Conservation (phyloP, 2,113 vertebrate genomes). For the Saiga tatarica region DNA sequence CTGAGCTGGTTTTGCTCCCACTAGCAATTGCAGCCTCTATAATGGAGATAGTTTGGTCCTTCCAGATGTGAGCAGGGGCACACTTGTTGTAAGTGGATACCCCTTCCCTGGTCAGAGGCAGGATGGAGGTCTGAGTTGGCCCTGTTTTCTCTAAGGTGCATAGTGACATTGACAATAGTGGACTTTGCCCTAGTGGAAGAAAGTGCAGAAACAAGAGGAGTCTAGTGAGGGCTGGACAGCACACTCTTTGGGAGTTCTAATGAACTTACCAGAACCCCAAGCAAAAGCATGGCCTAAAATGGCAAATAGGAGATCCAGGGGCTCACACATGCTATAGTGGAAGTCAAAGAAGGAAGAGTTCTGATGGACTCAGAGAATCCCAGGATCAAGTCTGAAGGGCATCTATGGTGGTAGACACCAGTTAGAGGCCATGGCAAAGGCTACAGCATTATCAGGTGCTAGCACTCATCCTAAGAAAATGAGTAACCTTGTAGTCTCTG, state of each 20-base stretch:
- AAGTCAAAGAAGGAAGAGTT: not conserved
- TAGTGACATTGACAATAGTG: not conserved
- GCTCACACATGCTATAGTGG: not conserved
- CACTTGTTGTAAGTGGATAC: not conserved
- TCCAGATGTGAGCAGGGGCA: not conserved
- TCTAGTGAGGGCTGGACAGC: not conserved
- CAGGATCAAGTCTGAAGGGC: not conserved
- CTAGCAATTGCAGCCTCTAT: not conserved
- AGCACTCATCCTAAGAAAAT: not conserved
- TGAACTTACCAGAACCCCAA: not conserved
- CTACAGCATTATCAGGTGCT: not conserved
- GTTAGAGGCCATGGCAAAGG: not conserved
- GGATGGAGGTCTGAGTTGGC: not conserved
- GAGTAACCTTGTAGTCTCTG: not conserved
- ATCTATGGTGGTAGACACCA: not conserved
- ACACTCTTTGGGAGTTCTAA: not conserved
- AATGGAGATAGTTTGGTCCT: not conserved
- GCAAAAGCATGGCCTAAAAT: not conserved
- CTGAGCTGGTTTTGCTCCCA: not conserved
- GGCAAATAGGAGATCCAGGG: not conserved
- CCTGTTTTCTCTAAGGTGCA: not conserved
- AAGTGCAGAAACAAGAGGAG: not conserved
- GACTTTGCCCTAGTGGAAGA: not conserved
- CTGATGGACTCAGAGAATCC: not conserved
- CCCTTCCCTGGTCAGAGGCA: not conserved